phyloP scores from a whole-genome alignment of 1,140 invertebrate genomes.

The Bombus cullumanus region DNA sequence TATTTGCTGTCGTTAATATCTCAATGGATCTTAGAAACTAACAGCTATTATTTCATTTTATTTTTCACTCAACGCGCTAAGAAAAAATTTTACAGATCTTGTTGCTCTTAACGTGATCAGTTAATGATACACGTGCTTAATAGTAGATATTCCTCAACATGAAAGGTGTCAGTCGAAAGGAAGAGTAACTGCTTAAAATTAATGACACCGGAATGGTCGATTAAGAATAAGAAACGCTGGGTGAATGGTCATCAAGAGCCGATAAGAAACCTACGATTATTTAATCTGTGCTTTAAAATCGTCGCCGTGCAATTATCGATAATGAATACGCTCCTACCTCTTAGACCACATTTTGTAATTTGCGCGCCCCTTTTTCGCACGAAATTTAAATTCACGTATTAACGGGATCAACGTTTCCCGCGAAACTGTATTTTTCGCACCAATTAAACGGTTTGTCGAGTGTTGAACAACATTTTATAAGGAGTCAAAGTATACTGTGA shows the following conservation, averaged over 20 bases:
- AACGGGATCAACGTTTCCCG: not conserved
- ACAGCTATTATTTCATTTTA: not conserved
- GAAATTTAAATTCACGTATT: slow-evolving; percentile 38
- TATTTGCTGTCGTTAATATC: not conserved
- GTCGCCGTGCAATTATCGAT: slow-evolving; percentile 72
- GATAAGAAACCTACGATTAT: slow-evolving; percentile 75
- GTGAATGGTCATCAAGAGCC: slow-evolving; percentile 63
- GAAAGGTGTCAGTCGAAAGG: not conserved
- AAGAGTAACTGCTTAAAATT: not conserved
- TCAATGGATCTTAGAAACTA: not conserved
- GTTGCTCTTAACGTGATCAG: not conserved
- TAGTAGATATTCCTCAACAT: not conserved
- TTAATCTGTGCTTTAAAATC: slow-evolving; percentile 73
- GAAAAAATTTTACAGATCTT: no score
- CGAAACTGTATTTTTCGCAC: not conserved
- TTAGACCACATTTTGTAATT: slow-evolving; percentile 25
- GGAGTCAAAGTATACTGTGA: not conserved
- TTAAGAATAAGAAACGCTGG: slow-evolving; percentile 16
- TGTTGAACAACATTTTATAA: not conserved
- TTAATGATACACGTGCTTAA: not conserved
- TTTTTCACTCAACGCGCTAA: not conserved
- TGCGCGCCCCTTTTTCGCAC: slow-evolving; percentile 25
- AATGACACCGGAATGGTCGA: not conserved
- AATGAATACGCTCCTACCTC: slow-evolving; percentile 68
- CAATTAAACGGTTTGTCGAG: not conserved